Evolutionary conservation across 2,113 vertebrate genomes (phyloP), one percentile per base, ranked within the genome.

Genomic region (Ciconia maguari): DNA sequence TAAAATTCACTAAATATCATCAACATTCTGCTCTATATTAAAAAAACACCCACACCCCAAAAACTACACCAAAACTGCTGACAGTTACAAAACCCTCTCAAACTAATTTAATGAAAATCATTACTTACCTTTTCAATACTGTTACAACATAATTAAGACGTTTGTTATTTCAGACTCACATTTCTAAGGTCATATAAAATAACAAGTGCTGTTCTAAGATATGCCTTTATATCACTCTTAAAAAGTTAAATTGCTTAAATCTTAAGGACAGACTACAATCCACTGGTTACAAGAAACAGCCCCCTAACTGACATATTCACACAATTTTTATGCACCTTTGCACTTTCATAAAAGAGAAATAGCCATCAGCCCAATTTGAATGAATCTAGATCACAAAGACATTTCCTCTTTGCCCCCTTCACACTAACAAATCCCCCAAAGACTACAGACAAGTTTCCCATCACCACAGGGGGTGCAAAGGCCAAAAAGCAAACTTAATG

Each of bases 401-500:
- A 87, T 92, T 96, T 97, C 87, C 71, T 74, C 70, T 93, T 61
- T 68, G 76, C 44, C 83, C 29, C 27, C 42, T 75, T 90, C 93
- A 89, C 74, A 21, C 70, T 88, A 95, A 82, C 88, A 94, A 98
- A 97, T 78, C 70, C 92, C 60, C 89, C 75, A 94, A 94, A 94
- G 48, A 90, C 62, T 80, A 75, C 60, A 90, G 64, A 52, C 26
- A 88, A 91, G 88, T 86, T 96, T 90, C 77, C 66, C 77, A 95
- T 54, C 75, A 91, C 94, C 65, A 91, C 57, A 93, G 93, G 96
- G 96, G 94, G 93, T 96, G 79, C 60, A 95, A 97, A 96, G 94
- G 74, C 75, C 95, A 97, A 97, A 97, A 97, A 94, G 81, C 82
- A 97, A 95, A 93, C 51, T 89, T 96, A 97, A 96, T 93, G 81